phyloP scores from a whole-genome alignment of 2,888 invertebrate genomes.

The Cinara cedri region DNA sequence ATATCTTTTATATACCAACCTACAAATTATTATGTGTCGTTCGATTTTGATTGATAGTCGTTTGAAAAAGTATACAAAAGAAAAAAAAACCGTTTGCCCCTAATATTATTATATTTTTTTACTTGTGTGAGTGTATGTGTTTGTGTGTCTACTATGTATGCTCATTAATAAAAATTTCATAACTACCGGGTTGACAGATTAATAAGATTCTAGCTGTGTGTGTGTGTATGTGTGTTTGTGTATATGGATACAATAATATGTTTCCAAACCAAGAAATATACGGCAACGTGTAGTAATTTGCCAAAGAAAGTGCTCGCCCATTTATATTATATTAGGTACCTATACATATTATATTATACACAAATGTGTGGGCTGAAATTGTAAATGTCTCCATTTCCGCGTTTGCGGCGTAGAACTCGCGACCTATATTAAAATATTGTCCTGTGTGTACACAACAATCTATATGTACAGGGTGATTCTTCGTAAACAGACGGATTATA shows the following conservation, averaged over 20 bases:
- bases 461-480: too few species aligned
- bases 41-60: background rate
- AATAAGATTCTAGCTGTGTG: constrained; percentile 10
- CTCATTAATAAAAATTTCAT: constrained; percentile 53
- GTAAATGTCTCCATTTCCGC: constrained; percentile 54
- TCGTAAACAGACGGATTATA: too few species aligned
- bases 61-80: too few species aligned
- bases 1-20: background rate
- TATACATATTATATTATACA: constrained; percentile 2
- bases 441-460: background rate
- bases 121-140: background rate
- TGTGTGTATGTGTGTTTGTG: constrained; percentile 13
- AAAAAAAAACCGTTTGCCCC: constrained; percentile 16
- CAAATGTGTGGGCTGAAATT: constrained; percentile 50
- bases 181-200: constrained; percentile 50
- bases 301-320: constrained; percentile 40
- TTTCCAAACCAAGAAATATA: constrained; percentile 42
- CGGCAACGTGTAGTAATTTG: constrained; percentile 32
- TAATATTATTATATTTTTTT: constrained; percentile 22
- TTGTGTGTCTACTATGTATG: background rate
- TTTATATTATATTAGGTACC: constrained; percentile 6
- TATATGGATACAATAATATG: constrained; percentile 11
- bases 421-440: constrained; percentile 29
- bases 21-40: background rate
- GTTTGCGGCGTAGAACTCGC: background rate